These are phyloP conservation scores for Danionella cerebrum DNA, from an alignment of 2,113 vertebrate species.

Conservation along the genomic window DNA sequence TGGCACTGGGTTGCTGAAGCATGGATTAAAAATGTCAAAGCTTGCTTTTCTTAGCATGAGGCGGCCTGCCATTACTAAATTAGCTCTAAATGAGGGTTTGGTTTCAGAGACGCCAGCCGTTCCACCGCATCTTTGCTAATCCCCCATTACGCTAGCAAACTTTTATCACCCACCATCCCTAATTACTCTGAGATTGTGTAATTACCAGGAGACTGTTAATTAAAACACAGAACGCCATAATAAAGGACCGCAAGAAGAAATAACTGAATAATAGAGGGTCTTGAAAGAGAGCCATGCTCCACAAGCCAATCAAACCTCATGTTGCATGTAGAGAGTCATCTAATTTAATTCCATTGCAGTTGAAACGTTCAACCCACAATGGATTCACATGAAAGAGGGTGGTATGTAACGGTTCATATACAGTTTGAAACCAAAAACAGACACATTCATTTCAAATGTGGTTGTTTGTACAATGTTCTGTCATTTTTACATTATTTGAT, in stretches of 20 bases:
- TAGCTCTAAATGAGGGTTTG: conserved; percentile 21
- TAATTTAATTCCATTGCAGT: too few relatives aligned
- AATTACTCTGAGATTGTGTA: conserved; percentile 39
- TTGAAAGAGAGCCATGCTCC: conserved; percentile 1
- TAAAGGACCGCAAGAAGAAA: conserved; percentile 25
- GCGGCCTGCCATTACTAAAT: conserved; percentile 34
- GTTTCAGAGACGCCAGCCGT: conserved; percentile 27
- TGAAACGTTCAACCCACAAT: too few relatives aligned
- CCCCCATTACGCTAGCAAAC: conserved; percentile 36
- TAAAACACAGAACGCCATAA: conserved; percentile 34
- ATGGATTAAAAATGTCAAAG: conserved; percentile 15
- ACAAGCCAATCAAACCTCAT: not conserved
- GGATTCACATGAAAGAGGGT: too few relatives aligned
- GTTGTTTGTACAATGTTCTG: too few relatives aligned
- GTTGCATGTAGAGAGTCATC: not conserved
- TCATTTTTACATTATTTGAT: too few relatives aligned
- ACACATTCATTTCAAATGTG: too few relatives aligned
- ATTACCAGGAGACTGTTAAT: conserved; percentile 43
- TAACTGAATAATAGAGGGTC: conserved; percentile 16
- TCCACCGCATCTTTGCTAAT: conserved; percentile 36
- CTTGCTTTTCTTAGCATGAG: not conserved
- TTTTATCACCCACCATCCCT: conserved; percentile 35
- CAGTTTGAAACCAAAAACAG: too few relatives aligned
- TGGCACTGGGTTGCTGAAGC: not conserved
- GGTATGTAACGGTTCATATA: too few relatives aligned